Conservation (phyloP, 2,888 invertebrate genomes). For the Epistrophe eligans region DNA sequence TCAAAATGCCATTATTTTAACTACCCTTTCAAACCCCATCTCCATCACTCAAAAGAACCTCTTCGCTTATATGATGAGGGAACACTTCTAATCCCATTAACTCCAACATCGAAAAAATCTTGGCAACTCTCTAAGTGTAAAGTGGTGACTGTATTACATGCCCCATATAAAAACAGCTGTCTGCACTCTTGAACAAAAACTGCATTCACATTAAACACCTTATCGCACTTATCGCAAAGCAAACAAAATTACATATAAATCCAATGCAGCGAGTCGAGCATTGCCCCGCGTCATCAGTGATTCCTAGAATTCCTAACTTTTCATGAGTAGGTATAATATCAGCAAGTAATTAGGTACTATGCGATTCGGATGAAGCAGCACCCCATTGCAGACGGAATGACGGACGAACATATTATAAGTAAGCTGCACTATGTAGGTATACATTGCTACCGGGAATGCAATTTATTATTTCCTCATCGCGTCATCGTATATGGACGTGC, state of each 20-base stretch:
- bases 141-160: conserved; percentile 30
- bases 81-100: conserved; percentile 18
- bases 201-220: conserved; percentile 50
- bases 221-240: conserved; percentile 46
- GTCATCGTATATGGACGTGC: conserved; percentile 16
- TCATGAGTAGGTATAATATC: background rate
- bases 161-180: conserved; percentile 31
- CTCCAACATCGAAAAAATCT: background rate
- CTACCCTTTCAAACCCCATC: background rate
- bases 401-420: background rate
- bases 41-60: conserved; percentile 1
- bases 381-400: conserved; percentile 43
- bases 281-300: conserved; percentile 35
- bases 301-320: conserved; percentile 23
- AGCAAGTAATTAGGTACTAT: conserved; percentile 37
- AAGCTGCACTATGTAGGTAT: background rate
- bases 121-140: background rate
- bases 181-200: conserved; percentile 27
- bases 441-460: conserved; percentile 54
- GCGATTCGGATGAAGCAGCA: conserved; percentile 48
- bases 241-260: conserved; percentile 1
- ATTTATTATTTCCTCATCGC: conserved; percentile 59
- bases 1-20: too few species aligned
- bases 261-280: conserved; percentile 23
- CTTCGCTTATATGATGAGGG: background rate